Percentiles rank a stretch among this genome's conserved stretches.
Conservation (phyloP, 2,113 vertebrate genomes). For the Ploceus nigricollis region DNA sequence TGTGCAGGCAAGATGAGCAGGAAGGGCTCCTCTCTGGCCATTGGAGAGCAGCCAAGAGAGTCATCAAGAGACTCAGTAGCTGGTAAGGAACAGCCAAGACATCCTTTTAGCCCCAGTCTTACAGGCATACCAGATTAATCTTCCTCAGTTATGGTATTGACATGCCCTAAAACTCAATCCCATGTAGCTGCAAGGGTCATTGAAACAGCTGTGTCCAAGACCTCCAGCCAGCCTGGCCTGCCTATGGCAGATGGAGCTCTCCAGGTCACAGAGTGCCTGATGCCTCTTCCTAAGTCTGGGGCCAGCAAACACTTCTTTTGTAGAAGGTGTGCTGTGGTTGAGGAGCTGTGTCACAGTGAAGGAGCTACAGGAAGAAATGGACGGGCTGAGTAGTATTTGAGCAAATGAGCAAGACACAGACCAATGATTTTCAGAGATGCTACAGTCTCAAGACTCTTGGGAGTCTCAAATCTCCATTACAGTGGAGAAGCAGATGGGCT, state of each 20-base stretch:
- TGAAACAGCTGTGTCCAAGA: not conserved
- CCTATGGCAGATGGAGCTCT: not conserved
- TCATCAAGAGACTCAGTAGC: not conserved
- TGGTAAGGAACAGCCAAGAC: not conserved
- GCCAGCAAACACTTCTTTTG: not conserved
- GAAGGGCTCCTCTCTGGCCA: not conserved
- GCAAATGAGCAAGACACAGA: not conserved
- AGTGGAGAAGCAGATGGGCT: not conserved
- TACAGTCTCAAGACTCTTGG: not conserved
- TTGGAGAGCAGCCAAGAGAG: not conserved
- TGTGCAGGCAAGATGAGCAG: not conserved
- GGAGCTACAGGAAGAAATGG: not conserved
- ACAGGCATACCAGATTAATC: not conserved
- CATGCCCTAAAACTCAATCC: not conserved
- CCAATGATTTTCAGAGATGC: not conserved
- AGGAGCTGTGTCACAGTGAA: not conserved
- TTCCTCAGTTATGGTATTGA: not conserved
- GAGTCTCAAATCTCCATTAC: not conserved
- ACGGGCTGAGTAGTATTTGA: not conserved
- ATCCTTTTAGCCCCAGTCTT: not conserved
- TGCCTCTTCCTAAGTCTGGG: not conserved
- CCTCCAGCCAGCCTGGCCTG: not conserved
- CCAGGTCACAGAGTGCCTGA: not conserved
- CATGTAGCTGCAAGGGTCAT: not conserved
- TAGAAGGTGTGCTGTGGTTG: not conserved